Percentiles rank a stretch among this genome's conserved stretches.
Conservation (phyloP, 2,113 vertebrate genomes). For the Pampusana beccarii region DNA sequence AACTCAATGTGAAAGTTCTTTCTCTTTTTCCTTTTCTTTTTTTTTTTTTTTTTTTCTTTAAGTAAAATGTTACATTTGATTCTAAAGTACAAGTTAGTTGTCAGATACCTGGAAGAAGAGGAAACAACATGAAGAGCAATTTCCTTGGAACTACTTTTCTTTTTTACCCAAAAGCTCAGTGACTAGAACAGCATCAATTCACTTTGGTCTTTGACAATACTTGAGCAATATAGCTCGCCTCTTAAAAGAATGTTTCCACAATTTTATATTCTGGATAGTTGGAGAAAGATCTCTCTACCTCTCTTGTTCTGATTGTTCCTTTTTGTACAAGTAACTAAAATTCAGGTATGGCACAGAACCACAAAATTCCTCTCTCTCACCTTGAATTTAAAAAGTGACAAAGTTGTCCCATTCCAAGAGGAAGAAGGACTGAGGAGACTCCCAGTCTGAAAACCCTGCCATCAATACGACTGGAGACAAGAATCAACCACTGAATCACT, state of each 20-base stretch:
- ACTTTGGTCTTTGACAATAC: neutral
- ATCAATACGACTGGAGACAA: neutral
- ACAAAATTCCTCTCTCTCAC: neutral
- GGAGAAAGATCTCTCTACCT: neutral
- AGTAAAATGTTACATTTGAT: neutral
- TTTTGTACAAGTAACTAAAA: neutral
- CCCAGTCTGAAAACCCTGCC: neutral
- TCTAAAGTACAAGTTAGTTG: neutral
- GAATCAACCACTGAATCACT: neutral
- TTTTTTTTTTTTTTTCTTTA: fast-evolving
- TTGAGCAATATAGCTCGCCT: neutral
- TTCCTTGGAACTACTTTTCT: neutral
- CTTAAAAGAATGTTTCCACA: neutral
- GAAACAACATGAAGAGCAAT: neutral
- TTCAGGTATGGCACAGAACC: neutral
- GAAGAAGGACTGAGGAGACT: neutral
- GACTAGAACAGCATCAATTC: neutral
- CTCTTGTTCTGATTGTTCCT: neutral
- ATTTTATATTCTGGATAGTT: neutral
- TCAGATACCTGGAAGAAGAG: neutral
- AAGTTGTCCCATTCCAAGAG: neutral
- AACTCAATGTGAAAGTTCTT: neutral
- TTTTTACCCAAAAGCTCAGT: neutral
- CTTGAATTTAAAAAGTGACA: fast-evolving
- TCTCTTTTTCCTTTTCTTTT: fast-evolving